Evolutionary conservation across 2,113 vertebrate species (phyloP), one percentile per base, ranked within the genome.

Genomic region (Embiotoca jacksoni): DNA sequence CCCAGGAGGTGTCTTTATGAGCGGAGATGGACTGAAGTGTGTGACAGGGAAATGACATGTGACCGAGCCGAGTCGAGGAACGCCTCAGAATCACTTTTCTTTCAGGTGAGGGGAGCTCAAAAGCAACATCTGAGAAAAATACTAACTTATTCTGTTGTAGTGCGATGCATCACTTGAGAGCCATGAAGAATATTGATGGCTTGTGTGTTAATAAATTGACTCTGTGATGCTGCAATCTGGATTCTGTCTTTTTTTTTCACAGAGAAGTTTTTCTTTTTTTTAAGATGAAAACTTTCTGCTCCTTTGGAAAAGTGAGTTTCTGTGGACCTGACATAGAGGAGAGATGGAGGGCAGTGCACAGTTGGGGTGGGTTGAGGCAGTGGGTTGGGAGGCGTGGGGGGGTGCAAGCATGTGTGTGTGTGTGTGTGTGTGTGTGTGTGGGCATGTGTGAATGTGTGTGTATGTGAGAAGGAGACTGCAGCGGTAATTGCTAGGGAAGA

Each of bases 261-360:
- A 2, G 55, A 56, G 1, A 62, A 68, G 23, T 80, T 82, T 73
- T 52, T 30, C 31, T 32, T 67, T 83, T 76, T 16, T 83, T 76
- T 16, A 54, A 68, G 63, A 72, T 65, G 31, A 80, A 91, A 91
- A 88, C 56, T 85, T 75, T 78, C 30, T 65, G 50, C 66, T 44
- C 72, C 30, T 74, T 64, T 10, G 31, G 30, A 70, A 65, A 66
- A 77, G 80, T 70, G 46, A 72, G 69, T 74, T 81, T 67, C 74
- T 67, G 62, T 62, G 78, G 74, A 79, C 78, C 49, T 32, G 50
- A 50, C 54, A 53, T 72, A 88, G 89, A 90, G 92, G 91, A 93
- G 89, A 92, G 88, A 89, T 93, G 90, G 91, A 94, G 88, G 90
- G 80, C 88, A 90, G 80, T n/a, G 76, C 85, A 73, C 88, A 83